Evolutionary conservation across 2,113 vertebrate species (phyloP).

Genomic region (Merops nubicus): DNA sequence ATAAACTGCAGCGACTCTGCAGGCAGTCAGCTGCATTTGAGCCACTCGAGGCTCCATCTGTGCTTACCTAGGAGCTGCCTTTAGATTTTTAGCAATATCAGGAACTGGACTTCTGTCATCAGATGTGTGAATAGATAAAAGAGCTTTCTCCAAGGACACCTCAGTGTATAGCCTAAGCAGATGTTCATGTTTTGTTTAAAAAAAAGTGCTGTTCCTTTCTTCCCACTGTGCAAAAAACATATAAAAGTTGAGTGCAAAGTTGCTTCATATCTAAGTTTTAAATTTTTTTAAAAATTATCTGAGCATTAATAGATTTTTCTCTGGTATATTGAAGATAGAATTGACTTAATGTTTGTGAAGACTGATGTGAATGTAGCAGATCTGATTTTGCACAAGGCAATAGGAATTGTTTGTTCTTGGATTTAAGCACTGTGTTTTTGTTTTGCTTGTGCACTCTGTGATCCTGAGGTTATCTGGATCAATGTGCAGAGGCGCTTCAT

Average conservation of each 20-base stretch:
- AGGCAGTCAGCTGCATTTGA: not conserved
- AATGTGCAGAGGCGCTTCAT: not conserved
- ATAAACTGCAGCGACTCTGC: not conserved
- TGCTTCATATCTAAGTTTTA: too few species aligned
- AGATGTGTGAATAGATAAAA: not conserved
- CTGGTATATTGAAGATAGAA: not conserved
- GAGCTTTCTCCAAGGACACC: not conserved
- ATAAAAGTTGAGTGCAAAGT: not conserved
- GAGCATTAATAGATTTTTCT: not conserved
- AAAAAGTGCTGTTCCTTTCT: not conserved
- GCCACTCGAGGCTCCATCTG: not conserved
- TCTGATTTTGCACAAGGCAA: not conserved
- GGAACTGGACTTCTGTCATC: not conserved
- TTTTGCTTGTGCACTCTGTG: not conserved
- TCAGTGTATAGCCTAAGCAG: not conserved
- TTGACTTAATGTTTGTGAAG: not conserved
- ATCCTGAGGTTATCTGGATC: not conserved
- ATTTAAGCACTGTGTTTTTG: not conserved
- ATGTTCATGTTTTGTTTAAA: conserved; percentile 1
- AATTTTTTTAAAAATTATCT: not conserved
- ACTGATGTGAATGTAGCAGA: not conserved
- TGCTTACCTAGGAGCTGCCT: not conserved
- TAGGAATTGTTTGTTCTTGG: not conserved
- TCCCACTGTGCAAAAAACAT: not conserved
- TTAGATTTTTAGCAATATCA: not conserved